Evolutionary conservation across 1,140 invertebrate species (phyloP).

Genomic region (Drosophila pachea): DNA sequence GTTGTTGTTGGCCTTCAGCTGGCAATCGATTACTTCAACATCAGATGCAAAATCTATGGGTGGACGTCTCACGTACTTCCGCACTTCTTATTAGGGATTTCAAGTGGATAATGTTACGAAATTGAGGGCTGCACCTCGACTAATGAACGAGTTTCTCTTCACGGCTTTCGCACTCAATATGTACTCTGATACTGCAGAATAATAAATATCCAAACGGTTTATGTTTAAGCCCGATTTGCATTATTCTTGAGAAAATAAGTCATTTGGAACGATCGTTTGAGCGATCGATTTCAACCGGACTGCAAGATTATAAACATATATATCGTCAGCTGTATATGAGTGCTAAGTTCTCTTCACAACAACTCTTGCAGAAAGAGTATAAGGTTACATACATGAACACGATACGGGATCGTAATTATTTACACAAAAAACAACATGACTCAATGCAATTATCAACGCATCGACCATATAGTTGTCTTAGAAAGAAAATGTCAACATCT

Average conservation of each 20-base stretch:
- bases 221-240: neutral
- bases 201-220: no score
- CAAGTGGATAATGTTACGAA: neutral
- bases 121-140: neutral
- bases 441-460: no score
- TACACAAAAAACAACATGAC: no score
- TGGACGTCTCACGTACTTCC: constrained; percentile 45
- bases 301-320: constrained; percentile 17
- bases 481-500: no score
- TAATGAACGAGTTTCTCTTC: neutral
- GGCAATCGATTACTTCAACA: constrained; percentile 55
- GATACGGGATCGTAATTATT: no score
- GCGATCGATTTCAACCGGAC: constrained; percentile 47
- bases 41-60: constrained; percentile 3
- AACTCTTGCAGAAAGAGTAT: no score
- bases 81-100: constrained; percentile 6
- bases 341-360: no score
- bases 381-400: no score
- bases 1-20: constrained; percentile 55
- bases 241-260: constrained; percentile 17
- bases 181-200: neutral
- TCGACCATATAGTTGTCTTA: no score
- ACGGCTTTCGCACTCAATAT: neutral
- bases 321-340: no score
- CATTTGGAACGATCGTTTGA: constrained; percentile 49